These are phyloP conservation scores for Heliocidaris tuberculata DNA, from an alignment of 35 echinoderm and acorn worm species.

Conservation along the genomic window DNA sequence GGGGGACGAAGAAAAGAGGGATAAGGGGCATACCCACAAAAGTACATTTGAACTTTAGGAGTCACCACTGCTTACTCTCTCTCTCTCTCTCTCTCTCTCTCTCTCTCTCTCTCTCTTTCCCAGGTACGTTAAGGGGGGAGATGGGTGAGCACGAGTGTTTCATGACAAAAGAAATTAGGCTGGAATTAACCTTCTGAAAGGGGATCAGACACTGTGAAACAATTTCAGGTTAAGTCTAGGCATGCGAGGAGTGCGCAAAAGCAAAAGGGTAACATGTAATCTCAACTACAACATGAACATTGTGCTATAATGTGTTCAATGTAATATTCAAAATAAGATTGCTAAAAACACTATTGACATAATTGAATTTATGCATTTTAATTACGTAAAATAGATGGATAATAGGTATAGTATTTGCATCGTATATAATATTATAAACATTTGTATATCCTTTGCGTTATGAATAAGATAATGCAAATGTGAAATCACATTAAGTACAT, in stretches of 20 bases:
- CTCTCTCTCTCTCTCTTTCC: not conserved
- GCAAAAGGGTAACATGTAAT: too few relatives aligned
- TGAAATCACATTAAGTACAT: too few relatives aligned
- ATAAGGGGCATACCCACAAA: conserved; percentile 14
- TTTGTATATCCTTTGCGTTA: too few relatives aligned
- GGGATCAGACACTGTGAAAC: not conserved
- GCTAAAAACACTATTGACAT: too few relatives aligned
- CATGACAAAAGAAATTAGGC: conserved; percentile 42
- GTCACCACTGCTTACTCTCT: not conserved
- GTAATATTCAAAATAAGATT: not conserved
- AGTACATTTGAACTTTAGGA: conserved; percentile 16
- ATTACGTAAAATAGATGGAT: too few relatives aligned
- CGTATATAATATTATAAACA: too few relatives aligned
- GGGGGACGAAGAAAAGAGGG: not conserved
- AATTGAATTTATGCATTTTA: too few relatives aligned
- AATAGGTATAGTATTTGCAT: too few relatives aligned
- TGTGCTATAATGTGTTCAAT: not conserved
- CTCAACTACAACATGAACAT: not conserved
- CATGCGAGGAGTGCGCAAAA: not conserved
- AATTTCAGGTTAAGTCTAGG: not conserved
- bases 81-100: not conserved
- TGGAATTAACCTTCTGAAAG: conserved; percentile 7
- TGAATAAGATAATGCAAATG: too few relatives aligned
- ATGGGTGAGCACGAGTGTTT: conserved; percentile 17
- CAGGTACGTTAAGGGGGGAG: conserved; percentile 14